Percentiles rank a stretch among this genome's conserved stretches.
Conservation (phyloP, 2,888 invertebrate genomes). For the Orthosia gracilis region DNA sequence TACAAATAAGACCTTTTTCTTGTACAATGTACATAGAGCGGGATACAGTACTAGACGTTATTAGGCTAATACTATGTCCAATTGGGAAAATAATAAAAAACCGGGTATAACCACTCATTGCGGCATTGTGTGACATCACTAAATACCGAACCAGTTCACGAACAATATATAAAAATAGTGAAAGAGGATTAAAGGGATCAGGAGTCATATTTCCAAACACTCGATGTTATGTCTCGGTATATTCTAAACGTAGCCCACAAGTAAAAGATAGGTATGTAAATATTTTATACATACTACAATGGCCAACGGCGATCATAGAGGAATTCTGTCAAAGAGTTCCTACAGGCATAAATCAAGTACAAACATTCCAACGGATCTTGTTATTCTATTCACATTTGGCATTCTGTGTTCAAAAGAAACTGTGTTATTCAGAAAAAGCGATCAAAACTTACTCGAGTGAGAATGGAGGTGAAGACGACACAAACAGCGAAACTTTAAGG, state of each 20-base stretch:
- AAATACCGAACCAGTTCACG: too few species aligned
- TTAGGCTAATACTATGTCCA: too few species aligned
- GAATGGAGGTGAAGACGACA: background rate
- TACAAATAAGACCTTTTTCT: too few species aligned
- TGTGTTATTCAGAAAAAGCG: background rate
- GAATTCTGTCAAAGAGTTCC: slow-evolving; percentile 6
- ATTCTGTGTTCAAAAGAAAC: background rate
- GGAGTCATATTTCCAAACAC: background rate
- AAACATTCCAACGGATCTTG: background rate
- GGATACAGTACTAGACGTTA: too few species aligned
- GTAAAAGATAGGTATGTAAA: background rate
- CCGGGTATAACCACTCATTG: too few species aligned
- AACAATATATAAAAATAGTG: too few species aligned
- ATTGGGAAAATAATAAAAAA: too few species aligned
- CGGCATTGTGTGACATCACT: too few species aligned
- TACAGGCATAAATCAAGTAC: background rate
- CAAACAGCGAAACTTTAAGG: background rate
- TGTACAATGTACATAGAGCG: too few species aligned
- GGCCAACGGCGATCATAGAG: background rate
- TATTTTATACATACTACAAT: slow-evolving; percentile 1
- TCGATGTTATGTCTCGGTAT: background rate
- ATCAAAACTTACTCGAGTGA: background rate
- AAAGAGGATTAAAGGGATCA: too few species aligned
- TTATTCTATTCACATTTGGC: background rate
- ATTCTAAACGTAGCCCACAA: background rate